Evolutionary conservation across 1,140 invertebrate genomes (phyloP), one percentile per base, ranked within the genome.

Genomic region (Drosophila paulistorum): DNA sequence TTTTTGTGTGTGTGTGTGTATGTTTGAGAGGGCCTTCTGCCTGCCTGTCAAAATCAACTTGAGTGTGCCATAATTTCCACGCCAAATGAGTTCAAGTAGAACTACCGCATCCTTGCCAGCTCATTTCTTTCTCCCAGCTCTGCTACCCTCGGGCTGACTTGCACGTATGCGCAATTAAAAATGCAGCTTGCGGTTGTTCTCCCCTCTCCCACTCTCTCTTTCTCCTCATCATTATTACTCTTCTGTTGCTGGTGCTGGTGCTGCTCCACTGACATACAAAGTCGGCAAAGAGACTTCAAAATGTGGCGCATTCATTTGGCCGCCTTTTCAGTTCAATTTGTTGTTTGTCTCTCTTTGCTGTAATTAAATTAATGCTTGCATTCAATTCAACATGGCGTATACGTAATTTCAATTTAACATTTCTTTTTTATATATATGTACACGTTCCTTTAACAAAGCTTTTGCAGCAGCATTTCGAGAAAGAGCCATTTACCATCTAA

Each of bases 161-260:
- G 82, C 84, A 87, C 83, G 84, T 87, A 77, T 83, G 79, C 79
- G 80, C 83, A 87, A 87, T 87, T 87, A 87, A 89, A 86, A 87
- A 89, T 87, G 84, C 83, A 87, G 76, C 83, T 89, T 87, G 83
- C 79, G 83, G 83, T 86, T 82, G 79, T 76, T 75, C 48, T 26
- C 20, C 66, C 62, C 30, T 6, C 60, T 45, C 23, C 45, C 51
- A 55, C 67, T 23, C 20, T 57, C 61, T 45, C 51, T 54, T 45
- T 42, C 63, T 48, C 45, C 35, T 64, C 59, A 54, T 59, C 73
- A 77, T 37, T 58, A 73, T 59, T 35, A 39, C 60, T 68, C 67
- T 70, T 62, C 66, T 65, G 74, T 55, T 39, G 11, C 37, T 39
- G 35, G 9, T 37, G 9, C 35, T 37, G 35, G 9, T 37, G 71